Base-by-base conservation (phyloP, 1,140 invertebrate genomes). In the Diuraphis noxia region DNA sequence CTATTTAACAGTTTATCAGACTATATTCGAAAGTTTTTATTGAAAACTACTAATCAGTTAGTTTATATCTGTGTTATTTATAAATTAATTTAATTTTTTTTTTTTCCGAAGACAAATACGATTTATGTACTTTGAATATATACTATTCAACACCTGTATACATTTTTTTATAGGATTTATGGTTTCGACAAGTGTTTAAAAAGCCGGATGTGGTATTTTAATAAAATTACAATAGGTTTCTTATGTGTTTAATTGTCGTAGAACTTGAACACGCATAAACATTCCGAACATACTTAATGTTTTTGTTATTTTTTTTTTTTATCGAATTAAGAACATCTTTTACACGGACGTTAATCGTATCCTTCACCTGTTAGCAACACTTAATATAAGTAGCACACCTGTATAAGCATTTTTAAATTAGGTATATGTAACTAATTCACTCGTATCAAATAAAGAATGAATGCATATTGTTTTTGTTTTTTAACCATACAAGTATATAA, bases 401-500 rank as follows among this genome's bases (percentile, higher is more conserved):
- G 88, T 90, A 72, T n/a, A 49, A 89, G 40, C 81, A 72, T 77
- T 38, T 79, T 90, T 81, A 79, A 72, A 49, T n/a, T n/a, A n/a
- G n/a, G 88, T 49, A 34, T 41, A 38, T 25, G 25, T 43, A 41
- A 41, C 25, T 77, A 40, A 77, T 89, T 77, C 30, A 49, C 38
- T 49, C 23, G 41, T 46, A 46, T 30, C 36, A 79, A 34, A 46
- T 79, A 36, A 77, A 81, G 21, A 49, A 81, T 30, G 36, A 77
- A 10, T 23, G 72, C 13, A 23, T 90, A 46, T 90, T 90, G 56
- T 81, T 36, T 90, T 46, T 43, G 34, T 90, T 90, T 72, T 77
- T 38, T 40, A 41, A 88, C 87, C 30, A 81, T 41, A 13, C 72
- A 34, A 77, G 19, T 38, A 89, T 43, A 77, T 41, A 77, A 90